Evolutionary conservation across 2,113 vertebrate species (phyloP).

Genomic region (Peromyscus californicus): DNA sequence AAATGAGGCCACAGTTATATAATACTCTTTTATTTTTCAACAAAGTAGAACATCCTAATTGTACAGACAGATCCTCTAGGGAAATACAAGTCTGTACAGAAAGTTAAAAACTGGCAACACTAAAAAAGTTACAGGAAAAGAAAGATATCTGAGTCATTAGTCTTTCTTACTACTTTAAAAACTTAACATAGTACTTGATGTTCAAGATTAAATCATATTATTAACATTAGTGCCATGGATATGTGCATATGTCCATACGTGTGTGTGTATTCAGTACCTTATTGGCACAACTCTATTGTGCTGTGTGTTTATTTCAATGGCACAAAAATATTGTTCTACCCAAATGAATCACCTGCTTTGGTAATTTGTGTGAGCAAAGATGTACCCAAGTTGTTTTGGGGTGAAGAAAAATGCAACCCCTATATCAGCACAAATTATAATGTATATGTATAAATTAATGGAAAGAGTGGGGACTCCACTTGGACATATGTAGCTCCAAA

Average conservation of each 20-base stretch:
- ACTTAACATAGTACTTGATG: background rate
- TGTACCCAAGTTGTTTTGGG: background rate
- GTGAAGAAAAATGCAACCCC: background rate
- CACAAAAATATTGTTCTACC: slow-evolving; percentile 9
- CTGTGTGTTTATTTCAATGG: background rate
- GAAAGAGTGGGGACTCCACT: background rate
- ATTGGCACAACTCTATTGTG: background rate
- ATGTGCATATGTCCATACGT: background rate
- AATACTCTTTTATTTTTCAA: slow-evolving; percentile 66
- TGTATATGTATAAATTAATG: background rate
- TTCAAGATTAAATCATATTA: slow-evolving; percentile 13
- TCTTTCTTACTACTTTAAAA: slow-evolving; percentile 23
- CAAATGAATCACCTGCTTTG: slow-evolving; percentile 29
- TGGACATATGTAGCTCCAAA: background rate
- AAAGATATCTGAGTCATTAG: slow-evolving; percentile 38
- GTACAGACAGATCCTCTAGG: background rate
- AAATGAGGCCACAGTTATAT: slow-evolving; percentile 59
- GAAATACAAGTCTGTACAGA: slow-evolving; percentile 18
- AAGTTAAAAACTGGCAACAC: slow-evolving; percentile 27
- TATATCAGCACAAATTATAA: background rate
- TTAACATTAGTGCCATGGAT: background rate
- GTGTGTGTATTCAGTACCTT: background rate
- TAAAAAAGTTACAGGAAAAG: slow-evolving; percentile 12
- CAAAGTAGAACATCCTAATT: slow-evolving; percentile 22
- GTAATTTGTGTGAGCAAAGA: slow-evolving; percentile 35